Evolutionary conservation across 2,888 invertebrate species (phyloP), one percentile per base, ranked within the genome.

Genomic region (Andrena haemorrhoa): DNA sequence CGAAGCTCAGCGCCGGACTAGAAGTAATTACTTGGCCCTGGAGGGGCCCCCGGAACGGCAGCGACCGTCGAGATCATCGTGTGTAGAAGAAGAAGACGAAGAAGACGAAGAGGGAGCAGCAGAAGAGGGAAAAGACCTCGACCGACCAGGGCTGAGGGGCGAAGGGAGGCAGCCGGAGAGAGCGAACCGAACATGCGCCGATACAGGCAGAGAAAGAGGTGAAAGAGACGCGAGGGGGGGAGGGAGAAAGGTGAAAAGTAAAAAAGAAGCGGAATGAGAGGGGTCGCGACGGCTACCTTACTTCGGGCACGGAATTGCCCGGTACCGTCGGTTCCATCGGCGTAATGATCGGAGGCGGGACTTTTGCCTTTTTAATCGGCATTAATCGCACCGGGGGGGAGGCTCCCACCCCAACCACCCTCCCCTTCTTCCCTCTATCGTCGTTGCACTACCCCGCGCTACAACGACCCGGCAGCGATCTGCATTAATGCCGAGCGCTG

Each of bases 11-110:
- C 90, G 76, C 83, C 88, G 90, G 91, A 88, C 91, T 92, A 92
- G 91, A 91, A 92, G 92, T 92, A 93, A 93, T 93, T 93, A 92
- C 92, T 89, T 81, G 82, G 71, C 78, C 83, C 88, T n/a, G 70
- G 66, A 74, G 75, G 82, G 79, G 75, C 75, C 73, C 75, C 70
- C 79, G 81, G 77, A 83, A 78, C 72, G 79, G 78, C 70, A 63
- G 35, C 72, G 60, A 66, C 56, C 26, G 10, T n/a, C 82, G 71
- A 33, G 73, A 74, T 78, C 82, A 69, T 31, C 49, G 58, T 23
- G 29, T 23, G 10, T 51, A 16, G 53, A 26, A 26, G 41, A 41
- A 31, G 31, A 47, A 47, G 41, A 41, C 12, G 41, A 41, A 41
- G 41, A 35, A 35, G 35, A 35, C 10, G 41, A 12, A 41, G 41